These are phyloP conservation scores for Eciton burchellii DNA, from an alignment of 1,140 invertebrate genomes.

Conservation along the genomic window DNA sequence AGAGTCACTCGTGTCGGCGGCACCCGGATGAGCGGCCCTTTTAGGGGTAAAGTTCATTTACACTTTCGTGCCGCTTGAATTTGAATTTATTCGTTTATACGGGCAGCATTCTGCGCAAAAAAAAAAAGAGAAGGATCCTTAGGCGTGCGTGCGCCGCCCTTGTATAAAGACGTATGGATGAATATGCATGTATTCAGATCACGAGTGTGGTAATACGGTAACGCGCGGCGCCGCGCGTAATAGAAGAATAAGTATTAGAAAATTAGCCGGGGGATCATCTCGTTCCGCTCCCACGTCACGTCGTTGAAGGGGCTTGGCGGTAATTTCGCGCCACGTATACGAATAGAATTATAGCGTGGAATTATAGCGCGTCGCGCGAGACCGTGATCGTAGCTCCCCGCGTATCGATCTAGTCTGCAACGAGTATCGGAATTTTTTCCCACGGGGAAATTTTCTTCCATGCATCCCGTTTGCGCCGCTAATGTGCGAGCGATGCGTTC, in stretches of 20 bases:
- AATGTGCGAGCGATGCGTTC: background rate
- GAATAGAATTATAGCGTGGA: constrained; percentile 53
- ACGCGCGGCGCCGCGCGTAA: constrained; percentile 44
- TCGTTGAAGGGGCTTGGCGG: constrained; percentile 30
- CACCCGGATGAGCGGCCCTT: constrained; percentile 44
- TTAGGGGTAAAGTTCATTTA: constrained; percentile 58
- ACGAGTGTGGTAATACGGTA: constrained; percentile 57
- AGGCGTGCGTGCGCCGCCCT: constrained; percentile 31
- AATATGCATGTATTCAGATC: constrained; percentile 62
- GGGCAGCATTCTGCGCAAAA: constrained; percentile 53
- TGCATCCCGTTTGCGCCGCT: background rate
- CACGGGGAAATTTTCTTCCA: background rate
- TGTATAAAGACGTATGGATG: constrained; percentile 62
- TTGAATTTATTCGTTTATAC: constrained; percentile 63
- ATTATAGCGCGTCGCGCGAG: constrained; percentile 44
- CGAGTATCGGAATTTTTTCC: constrained; percentile 16
- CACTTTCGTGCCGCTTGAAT: constrained; percentile 61
- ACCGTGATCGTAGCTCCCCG: constrained; percentile 4
- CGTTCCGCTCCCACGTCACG: constrained; percentile 55
- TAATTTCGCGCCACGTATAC: constrained; percentile 50
- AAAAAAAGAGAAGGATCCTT: constrained; percentile 52
- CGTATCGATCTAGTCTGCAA: constrained; percentile 39
- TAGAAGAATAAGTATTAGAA: constrained; percentile 64
- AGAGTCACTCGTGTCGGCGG: constrained; percentile 46
- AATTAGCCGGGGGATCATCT: constrained; percentile 54